phyloP scores from a whole-genome alignment of 2,113 vertebrate genomes.

The Callionymus lyra region DNA sequence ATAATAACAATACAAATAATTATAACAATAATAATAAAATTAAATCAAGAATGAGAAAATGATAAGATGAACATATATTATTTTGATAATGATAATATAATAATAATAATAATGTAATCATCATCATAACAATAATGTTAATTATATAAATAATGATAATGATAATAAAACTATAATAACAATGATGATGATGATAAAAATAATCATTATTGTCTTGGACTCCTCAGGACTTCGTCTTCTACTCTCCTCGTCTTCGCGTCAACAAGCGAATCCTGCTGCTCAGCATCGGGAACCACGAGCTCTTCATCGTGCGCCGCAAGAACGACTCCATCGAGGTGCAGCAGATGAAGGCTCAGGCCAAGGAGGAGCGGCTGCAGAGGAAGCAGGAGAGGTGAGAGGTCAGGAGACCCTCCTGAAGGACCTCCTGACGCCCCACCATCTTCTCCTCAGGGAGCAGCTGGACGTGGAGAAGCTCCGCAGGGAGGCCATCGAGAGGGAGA shows the following conservation, averaged over 20 bases:
- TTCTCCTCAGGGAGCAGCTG: conserved; percentile 74
- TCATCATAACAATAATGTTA: too few species aligned
- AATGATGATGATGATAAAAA: neutral
- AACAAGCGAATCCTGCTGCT: conserved; percentile 92
- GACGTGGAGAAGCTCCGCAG: conserved; percentile 86
- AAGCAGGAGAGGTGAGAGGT: conserved; percentile 89
- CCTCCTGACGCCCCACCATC: accelerated
- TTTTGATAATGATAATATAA: too few species aligned
- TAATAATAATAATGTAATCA: too few species aligned
- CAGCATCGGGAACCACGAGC: conserved; percentile 92
- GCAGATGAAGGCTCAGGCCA: conserved; percentile 96
- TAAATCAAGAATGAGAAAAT: too few species aligned
- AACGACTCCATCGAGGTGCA: conserved; percentile 93
- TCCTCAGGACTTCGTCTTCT: conserved; percentile 88
- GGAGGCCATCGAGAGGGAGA: conserved; percentile 82
- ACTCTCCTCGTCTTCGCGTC: conserved; percentile 80
- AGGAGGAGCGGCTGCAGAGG: conserved; percentile 86
- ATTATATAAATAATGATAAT: too few species aligned
- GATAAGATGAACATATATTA: too few species aligned
- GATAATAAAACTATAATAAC: too few species aligned
- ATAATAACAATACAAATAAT: too few species aligned
- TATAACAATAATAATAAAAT: too few species aligned
- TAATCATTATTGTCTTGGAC: neutral
- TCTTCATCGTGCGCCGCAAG: conserved; percentile 89
- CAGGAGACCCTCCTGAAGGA: too few species aligned